A percentile compares a stretch with the other conserved stretches of the same genome.
These are phyloP conservation scores for Actinemys pallida DNA, from an alignment of 2,113 vertebrate genomes.

Conservation along the genomic window DNA sequence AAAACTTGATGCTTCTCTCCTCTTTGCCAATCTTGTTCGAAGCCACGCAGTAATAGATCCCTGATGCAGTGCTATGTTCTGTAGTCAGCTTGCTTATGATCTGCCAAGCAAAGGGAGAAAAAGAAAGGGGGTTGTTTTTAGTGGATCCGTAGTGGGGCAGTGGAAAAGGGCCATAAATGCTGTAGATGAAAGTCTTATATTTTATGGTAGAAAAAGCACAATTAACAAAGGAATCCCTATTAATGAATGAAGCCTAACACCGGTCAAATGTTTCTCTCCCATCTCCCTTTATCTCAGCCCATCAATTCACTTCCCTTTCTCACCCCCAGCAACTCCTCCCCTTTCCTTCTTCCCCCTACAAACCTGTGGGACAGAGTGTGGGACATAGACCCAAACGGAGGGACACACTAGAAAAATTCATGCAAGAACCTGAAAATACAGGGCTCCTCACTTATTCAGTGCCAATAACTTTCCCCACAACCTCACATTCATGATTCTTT, in stretches of 20 bases:
- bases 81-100: constrained; percentile 82
- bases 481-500: accelerated
- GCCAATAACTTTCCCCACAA: background rate
- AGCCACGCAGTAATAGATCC: constrained; percentile 83
- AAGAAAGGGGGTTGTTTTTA: background rate
- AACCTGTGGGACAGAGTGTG: background rate
- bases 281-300: background rate
- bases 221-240: background rate
- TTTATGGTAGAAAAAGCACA: background rate
- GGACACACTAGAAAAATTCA: background rate
- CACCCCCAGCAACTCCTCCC: background rate
- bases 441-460: background rate
- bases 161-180: background rate
- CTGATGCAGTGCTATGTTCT: constrained; percentile 80
- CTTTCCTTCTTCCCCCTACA: background rate
- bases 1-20: constrained; percentile 79
- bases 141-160: background rate
- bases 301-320: background rate
- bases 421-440: background rate
- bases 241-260: background rate
- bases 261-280: background rate
- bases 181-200: accelerated
- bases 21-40: constrained; percentile 75
- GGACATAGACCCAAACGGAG: background rate
- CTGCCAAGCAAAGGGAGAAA: constrained; percentile 65